phyloP scores from a whole-genome alignment of 1,140 invertebrate species.

The Cherax quadricarinatus region DNA sequence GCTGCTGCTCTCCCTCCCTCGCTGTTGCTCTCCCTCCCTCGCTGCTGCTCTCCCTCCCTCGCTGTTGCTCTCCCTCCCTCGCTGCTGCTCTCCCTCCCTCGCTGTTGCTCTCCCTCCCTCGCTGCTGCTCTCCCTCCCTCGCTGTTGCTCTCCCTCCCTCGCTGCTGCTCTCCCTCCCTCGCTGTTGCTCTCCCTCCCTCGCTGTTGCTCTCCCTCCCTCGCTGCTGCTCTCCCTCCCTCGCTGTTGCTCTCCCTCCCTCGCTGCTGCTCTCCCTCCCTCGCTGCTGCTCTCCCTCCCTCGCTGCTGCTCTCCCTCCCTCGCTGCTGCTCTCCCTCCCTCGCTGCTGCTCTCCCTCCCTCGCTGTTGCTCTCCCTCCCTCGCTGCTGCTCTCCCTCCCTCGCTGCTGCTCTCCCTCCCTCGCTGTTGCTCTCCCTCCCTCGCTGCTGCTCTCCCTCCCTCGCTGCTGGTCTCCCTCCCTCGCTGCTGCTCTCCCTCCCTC shows the following conservation, averaged over 20 bases:
- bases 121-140: background rate
- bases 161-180: background rate
- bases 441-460: background rate
- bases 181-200: background rate
- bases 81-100: background rate
- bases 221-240: background rate
- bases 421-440: background rate
- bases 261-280: background rate
- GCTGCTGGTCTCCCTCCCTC: background rate
- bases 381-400: background rate
- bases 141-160: background rate
- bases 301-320: background rate
- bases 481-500: too few relatives aligned
- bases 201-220: background rate
- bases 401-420: background rate
- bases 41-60: background rate
- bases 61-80: background rate
- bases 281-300: background rate
- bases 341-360: background rate
- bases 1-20: background rate
- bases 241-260: background rate
- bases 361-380: background rate
- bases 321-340: background rate
- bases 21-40: background rate
- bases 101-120: background rate